Conservation (phyloP, 2,113 vertebrate genomes). For the Planiliza haematocheilus region DNA sequence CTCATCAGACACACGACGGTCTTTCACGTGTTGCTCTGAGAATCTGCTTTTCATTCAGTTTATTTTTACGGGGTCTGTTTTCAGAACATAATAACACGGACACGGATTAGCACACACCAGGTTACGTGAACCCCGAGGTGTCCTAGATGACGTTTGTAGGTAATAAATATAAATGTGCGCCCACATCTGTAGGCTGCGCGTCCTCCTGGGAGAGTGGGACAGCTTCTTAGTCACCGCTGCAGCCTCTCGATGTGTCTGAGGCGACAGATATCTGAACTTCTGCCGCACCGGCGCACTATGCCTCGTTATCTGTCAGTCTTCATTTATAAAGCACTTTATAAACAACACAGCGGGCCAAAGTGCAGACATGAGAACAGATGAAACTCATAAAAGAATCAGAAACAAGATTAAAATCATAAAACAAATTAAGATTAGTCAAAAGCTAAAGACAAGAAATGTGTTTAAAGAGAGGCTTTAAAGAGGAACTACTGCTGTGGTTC, state of each 20-base stretch:
- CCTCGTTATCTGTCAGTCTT: too few species aligned
- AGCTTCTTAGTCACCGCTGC: slow-evolving; percentile 46
- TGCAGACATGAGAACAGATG: too few species aligned
- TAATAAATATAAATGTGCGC: slow-evolving; percentile 51
- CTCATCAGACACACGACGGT: slow-evolving; percentile 27
- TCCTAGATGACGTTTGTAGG: slow-evolving; percentile 35
- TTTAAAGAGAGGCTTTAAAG: too few species aligned
- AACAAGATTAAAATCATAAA: too few species aligned
- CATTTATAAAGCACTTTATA: too few species aligned
- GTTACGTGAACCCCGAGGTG: slow-evolving; percentile 32
- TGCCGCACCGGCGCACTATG: too few species aligned
- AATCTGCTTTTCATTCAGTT: slow-evolving; percentile 6
- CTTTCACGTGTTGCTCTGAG: slow-evolving; percentile 11
- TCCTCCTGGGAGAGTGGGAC: slow-evolving; percentile 26
- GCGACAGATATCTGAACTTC: slow-evolving; percentile 8
- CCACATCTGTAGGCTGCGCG: slow-evolving; percentile 52
- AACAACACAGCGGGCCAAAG: too few species aligned
- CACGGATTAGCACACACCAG: slow-evolving; percentile 30
- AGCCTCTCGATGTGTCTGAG: slow-evolving; percentile 9
- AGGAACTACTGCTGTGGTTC: too few species aligned
- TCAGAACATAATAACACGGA: slow-evolving; percentile 5
- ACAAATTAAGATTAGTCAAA: too few species aligned
- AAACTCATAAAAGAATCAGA: too few species aligned
- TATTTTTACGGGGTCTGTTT: background rate
- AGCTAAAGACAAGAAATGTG: too few species aligned